Percentiles rank a stretch among this genome's conserved stretches.
phyloP scores from a whole-genome alignment of 2,888 invertebrate species.

The Apotomis betuletana region DNA sequence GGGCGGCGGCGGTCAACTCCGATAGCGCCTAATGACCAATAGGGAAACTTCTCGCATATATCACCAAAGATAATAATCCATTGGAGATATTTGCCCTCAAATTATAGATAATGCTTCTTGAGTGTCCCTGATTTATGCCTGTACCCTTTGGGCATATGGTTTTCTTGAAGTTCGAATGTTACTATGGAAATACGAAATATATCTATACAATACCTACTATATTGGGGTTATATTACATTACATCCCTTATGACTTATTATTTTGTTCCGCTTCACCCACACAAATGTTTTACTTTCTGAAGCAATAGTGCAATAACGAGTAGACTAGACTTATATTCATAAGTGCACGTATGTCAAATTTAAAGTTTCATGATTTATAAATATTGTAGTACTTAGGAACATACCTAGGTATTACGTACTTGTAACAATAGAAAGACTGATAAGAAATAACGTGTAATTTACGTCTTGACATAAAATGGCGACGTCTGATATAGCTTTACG shows the following conservation, averaged over 20 bases:
- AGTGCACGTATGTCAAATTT: no score
- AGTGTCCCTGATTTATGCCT: slow-evolving; percentile 35
- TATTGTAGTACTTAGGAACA: no score
- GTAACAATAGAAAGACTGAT: slow-evolving; percentile 7
- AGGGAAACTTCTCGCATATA: slow-evolving; percentile 47
- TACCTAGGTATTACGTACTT: not conserved
- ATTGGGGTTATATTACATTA: no score
- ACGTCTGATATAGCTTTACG: slow-evolving; percentile 57
- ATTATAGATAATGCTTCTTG: slow-evolving; percentile 41
- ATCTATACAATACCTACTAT: not conserved
- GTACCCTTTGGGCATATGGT: slow-evolving; percentile 34
- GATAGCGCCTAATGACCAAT: slow-evolving; percentile 46
- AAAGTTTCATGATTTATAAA: no score
- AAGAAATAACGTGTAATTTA: slow-evolving; percentile 19
- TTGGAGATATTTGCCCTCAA: slow-evolving; percentile 42
- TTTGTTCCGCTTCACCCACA: no score
- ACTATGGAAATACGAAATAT: not conserved
- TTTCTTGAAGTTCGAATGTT: slow-evolving; percentile 29
- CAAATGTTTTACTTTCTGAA: no score
- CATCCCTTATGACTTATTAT: no score
- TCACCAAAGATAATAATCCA: slow-evolving; percentile 40
- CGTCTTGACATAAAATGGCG: slow-evolving; percentile 8
- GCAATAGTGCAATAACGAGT: no score
- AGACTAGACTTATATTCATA: no score
- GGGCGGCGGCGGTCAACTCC: slow-evolving; percentile 25